Percentiles rank a stretch among this genome's conserved stretches.
Conservation (phyloP, 2,888 invertebrate genomes). For the Drosophila subquinaria region DNA sequence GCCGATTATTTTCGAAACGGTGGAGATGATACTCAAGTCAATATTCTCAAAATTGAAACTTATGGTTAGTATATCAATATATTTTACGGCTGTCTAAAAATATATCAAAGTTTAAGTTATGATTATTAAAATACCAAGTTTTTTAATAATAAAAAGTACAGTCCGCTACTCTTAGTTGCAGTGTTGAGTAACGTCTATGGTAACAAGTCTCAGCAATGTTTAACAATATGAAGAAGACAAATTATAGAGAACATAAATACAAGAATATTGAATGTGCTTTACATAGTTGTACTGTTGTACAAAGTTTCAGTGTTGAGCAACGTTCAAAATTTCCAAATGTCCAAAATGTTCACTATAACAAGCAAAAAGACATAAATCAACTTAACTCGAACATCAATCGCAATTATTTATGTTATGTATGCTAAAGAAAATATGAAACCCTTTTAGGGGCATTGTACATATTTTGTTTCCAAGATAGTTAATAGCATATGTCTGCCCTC, state of each 20-base stretch:
- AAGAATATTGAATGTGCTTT: not conserved
- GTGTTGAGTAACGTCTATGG: not conserved
- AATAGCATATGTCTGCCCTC: conserved; percentile 18
- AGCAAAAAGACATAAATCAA: conserved; percentile 1
- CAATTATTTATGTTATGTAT: conserved; percentile 11
- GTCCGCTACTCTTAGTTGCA: not conserved
- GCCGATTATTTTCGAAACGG: not conserved
- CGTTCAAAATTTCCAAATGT: not conserved
- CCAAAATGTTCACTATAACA: not conserved
- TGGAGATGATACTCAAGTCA: not conserved
- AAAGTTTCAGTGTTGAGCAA: not conserved
- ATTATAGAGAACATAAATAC: not conserved
- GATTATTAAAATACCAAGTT: too few relatives aligned
- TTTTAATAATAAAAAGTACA: not conserved
- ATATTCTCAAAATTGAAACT: too few relatives aligned
- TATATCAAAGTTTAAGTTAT: too few relatives aligned
- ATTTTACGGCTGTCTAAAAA: not conserved
- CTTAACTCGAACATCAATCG: conserved; percentile 3
- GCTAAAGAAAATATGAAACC: conserved; percentile 8
- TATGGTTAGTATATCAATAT: not conserved
- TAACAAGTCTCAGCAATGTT: not conserved
- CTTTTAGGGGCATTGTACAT: not conserved
- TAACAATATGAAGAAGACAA: not conserved
- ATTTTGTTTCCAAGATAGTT: not conserved
- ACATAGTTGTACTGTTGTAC: not conserved